Evolutionary conservation across 2,797 vertebrate genomes (phyloP).

Genomic region (Acanthurus leucopareius): DNA sequence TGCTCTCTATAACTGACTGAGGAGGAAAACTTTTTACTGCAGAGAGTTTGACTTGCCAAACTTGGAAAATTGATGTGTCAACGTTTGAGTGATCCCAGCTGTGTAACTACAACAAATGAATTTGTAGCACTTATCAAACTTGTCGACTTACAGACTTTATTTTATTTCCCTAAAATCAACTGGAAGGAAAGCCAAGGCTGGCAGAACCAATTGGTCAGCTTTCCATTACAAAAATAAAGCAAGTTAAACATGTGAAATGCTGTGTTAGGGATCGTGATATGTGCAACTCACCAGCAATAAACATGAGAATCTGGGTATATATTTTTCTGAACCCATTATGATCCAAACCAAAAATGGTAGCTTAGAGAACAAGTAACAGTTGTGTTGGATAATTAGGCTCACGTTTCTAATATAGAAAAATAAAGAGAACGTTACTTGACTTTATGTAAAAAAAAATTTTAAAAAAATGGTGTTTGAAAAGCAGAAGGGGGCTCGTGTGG

Average conservation of each 20-base stretch:
- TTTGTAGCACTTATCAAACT: conserved; percentile 17
- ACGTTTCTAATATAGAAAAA: no score
- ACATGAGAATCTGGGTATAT: not conserved
- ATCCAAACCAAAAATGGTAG: not conserved
- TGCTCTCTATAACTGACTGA: not conserved
- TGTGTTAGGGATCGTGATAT: not conserved
- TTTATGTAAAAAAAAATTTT: no score
- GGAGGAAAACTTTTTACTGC: not conserved
- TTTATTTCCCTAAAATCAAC: not conserved
- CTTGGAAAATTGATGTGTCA: conserved; percentile 6
- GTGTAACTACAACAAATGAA: conserved; percentile 36
- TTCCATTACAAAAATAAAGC: not conserved
- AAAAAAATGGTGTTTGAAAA: not conserved
- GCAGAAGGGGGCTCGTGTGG: not conserved
- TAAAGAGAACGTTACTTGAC: no score
- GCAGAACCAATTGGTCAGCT: not conserved
- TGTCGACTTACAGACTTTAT: conserved; percentile 3
- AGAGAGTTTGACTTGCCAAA: not conserved
- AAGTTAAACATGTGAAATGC: not conserved
- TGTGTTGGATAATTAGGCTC: not conserved
- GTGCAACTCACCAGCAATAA: not conserved
- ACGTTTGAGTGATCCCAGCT: conserved; percentile 24
- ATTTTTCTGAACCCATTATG: not conserved
- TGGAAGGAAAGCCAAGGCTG: not conserved
- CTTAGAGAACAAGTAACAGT: not conserved